Percentiles rank a stretch among this genome's conserved stretches.
phyloP scores from a whole-genome alignment of 2,113 vertebrate genomes.

The Silurus asotus region DNA sequence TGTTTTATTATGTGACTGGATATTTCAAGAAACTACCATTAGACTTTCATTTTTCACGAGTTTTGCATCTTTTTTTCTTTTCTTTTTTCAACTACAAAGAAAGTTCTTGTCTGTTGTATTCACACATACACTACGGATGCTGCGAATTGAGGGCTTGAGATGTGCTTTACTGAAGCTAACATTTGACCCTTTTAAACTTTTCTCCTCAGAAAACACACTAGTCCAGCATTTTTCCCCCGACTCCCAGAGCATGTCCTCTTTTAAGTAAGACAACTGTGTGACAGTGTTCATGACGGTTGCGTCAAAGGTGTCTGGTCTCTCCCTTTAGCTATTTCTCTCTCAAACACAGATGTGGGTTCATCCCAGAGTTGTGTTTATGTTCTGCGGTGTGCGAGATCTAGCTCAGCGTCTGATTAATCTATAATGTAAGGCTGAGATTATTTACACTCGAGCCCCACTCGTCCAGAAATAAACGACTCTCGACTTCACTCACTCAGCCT shows the following conservation, averaged over 20 bases:
- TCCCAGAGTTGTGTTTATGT: slow-evolving; percentile 50
- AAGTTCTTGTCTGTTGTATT: background rate
- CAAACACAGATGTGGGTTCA: slow-evolving; percentile 45
- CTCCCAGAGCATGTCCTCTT: background rate
- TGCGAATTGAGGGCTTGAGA: background rate
- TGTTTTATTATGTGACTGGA: background rate
- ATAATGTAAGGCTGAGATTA: slow-evolving; percentile 47
- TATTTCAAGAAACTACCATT: background rate
- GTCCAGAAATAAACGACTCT: slow-evolving; percentile 49
- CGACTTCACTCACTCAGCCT: slow-evolving; percentile 33
- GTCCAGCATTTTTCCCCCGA: background rate
- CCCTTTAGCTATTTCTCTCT: slow-evolving; percentile 16
- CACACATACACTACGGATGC: background rate
- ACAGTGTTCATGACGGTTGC: background rate
- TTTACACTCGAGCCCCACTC: slow-evolving; percentile 48
- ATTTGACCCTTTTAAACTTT: background rate
- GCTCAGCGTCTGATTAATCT: slow-evolving; percentile 53
- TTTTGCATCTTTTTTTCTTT: background rate
- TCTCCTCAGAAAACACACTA: background rate
- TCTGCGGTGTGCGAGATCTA: slow-evolving; percentile 46
- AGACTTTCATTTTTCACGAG: background rate
- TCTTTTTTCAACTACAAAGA: background rate
- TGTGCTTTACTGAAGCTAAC: background rate
- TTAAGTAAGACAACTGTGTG: background rate
- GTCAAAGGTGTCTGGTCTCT: slow-evolving; percentile 2